These are phyloP conservation scores for Mormyrops boulengeri DNA, from an alignment of 2,797 vertebrate genomes.

Conservation along the genomic window DNA sequence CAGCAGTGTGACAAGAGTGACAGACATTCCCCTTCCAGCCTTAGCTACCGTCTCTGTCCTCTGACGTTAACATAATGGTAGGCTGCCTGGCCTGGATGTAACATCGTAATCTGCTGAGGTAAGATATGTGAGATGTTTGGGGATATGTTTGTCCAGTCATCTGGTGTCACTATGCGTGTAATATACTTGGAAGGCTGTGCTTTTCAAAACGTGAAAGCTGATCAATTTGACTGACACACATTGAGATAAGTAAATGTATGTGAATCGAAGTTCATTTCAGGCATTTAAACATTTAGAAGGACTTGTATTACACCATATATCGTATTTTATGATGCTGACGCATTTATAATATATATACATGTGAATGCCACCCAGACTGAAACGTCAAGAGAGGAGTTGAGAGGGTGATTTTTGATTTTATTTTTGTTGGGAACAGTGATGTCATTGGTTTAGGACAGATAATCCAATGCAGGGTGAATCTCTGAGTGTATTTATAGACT, in stretches of 20 bases:
- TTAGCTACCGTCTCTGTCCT: background rate
- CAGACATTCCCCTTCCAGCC: background rate
- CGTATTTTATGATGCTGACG: no score
- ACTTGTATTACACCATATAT: background rate
- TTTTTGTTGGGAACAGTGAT: conserved; percentile 41
- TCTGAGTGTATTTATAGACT: conserved; percentile 46
- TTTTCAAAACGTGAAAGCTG: background rate
- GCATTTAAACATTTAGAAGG: background rate
- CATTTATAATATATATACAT: background rate
- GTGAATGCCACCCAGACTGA: background rate
- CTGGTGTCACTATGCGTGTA: background rate
- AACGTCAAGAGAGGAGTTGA: background rate
- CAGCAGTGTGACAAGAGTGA: background rate
- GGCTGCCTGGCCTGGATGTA: background rate
- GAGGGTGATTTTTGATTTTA: conserved; percentile 36
- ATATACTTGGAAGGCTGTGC: background rate
- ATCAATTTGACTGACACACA: background rate
- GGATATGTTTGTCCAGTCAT: background rate
- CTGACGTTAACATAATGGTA: background rate
- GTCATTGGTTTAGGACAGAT: conserved; percentile 59
- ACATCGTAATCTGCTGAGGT: background rate
- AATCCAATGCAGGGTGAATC: conserved; percentile 61
- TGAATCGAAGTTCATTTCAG: background rate
- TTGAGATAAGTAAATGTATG: background rate
- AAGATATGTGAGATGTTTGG: background rate